Evolutionary conservation across 2,888 invertebrate genomes (phyloP), one percentile per base, ranked within the genome.

Genomic region (Hirtodrosophila trivittata): DNA sequence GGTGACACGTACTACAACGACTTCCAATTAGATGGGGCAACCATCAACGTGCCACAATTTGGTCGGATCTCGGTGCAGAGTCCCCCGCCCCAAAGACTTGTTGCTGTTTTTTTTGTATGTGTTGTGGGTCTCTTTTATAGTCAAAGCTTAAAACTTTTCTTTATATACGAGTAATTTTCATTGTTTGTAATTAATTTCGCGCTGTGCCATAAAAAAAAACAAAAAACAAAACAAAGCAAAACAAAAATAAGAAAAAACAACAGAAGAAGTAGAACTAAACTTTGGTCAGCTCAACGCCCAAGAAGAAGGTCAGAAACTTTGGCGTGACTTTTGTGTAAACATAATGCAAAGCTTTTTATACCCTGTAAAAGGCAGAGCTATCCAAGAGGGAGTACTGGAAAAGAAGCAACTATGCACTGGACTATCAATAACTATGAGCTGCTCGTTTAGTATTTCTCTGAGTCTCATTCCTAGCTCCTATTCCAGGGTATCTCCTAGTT

Each of bases 171-270:
- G 25, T 51, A 43, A 50, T 38, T 56, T 50, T 59, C 67, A 67
- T 74, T 84, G 78, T 71, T 84, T 84, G 66, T 81, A 81, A 84
- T 78, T 84, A 74, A 84, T 73, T 83, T 56, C 46, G 43, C 33
- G 73, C 50, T 57, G 51, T 47, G 46, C 52, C 52, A 59, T 42
- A 45, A 75, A 62, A 56, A 66, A 30, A 54, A 3, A 62, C 26
- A 21, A 52, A 30, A 42, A 66, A 30, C 28, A 46, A 25, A 9
- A 51, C 28, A 28, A 51, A 43, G 13, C 37, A 18, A 12, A 60
- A 62, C 30, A 59, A 35, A 25, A 63, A 12, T 14, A 68, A 57
- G 26, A 46, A 51, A 38, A 25, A 43, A 7, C 9, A 42, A 35
- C 13, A 35, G 9, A 4, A 28, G 2, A 28, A 28, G 7, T 7